These are phyloP conservation scores for Muscicapa adusta DNA, from an alignment of 2,113 vertebrate species.

Conservation along the genomic window DNA sequence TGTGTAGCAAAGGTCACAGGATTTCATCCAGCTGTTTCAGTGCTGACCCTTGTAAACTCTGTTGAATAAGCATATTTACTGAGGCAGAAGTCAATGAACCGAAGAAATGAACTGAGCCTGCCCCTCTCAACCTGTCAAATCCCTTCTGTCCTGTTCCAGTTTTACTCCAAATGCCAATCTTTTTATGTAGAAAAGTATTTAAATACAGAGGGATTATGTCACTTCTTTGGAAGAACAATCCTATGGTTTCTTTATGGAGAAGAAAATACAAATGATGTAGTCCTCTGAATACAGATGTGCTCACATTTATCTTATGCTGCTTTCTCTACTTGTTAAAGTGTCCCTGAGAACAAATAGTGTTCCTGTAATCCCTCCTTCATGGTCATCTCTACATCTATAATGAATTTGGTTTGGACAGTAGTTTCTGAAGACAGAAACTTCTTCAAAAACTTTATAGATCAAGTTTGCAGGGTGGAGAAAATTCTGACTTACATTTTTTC, in stretches of 20 bases:
- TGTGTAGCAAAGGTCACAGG: not conserved
- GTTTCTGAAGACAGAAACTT: not conserved
- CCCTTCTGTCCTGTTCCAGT: not conserved
- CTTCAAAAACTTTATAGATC: not conserved
- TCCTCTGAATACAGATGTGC: not conserved
- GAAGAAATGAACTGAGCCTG: not conserved
- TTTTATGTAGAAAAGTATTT: not conserved
- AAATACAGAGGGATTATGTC: not conserved
- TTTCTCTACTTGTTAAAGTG: not conserved
- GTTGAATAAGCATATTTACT: slow-evolving; percentile 51
- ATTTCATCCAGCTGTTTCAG: slow-evolving; percentile 23
- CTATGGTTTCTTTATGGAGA: not conserved
- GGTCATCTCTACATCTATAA: not conserved
- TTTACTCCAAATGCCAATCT: not conserved
- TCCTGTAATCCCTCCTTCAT: not conserved
- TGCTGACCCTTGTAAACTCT: not conserved
- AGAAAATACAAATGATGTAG: rapidly evolving
- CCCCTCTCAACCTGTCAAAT: not conserved
- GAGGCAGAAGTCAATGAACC: not conserved
- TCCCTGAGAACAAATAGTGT: not conserved
- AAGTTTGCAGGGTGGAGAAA: not conserved
- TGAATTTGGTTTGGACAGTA: not conserved
- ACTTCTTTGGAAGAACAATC: not conserved
- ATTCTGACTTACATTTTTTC: not conserved
- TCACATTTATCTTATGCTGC: rapidly evolving